These are phyloP conservation scores for Phasianus colchicus DNA, from an alignment of 2,113 vertebrate species.

Conservation along the genomic window DNA sequence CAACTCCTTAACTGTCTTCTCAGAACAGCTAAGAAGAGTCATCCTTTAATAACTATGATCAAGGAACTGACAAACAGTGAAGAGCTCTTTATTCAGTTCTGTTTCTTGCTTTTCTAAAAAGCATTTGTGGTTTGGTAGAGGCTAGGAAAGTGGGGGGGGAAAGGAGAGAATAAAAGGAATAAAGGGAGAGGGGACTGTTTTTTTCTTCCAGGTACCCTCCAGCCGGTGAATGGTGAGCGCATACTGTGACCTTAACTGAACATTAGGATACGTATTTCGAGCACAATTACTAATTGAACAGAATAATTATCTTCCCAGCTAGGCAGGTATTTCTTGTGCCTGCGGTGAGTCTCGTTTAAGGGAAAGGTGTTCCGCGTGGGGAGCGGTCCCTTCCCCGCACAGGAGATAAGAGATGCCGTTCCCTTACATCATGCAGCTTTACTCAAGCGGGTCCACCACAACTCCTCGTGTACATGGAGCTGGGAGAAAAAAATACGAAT, in stretches of 20 bases:
- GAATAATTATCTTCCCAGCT: neutral
- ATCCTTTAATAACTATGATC: neutral
- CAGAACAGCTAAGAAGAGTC: neutral
- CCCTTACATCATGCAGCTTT: neutral
- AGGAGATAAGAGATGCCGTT: neutral
- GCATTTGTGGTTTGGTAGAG: neutral
- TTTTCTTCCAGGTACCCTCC: neutral
- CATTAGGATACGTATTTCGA: neutral
- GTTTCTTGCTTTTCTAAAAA: neutral
- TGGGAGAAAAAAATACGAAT: neutral
- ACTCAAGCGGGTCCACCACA: accelerated
- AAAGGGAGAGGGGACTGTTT: neutral
- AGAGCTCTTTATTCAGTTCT: neutral
- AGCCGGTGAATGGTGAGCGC: neutral
- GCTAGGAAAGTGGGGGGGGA: neutral
- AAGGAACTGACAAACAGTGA: neutral
- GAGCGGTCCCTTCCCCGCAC: neutral
- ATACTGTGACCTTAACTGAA: neutral
- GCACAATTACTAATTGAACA: neutral
- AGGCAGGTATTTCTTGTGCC: neutral
- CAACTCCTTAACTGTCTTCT: neutral
- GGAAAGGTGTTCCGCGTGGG: accelerated
- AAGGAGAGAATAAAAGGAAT: neutral
- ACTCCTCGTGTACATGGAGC: neutral
- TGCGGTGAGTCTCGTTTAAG: neutral